These are phyloP conservation scores for Papilio machaon DNA, from an alignment of 1,140 invertebrate genomes.

Conservation along the genomic window DNA sequence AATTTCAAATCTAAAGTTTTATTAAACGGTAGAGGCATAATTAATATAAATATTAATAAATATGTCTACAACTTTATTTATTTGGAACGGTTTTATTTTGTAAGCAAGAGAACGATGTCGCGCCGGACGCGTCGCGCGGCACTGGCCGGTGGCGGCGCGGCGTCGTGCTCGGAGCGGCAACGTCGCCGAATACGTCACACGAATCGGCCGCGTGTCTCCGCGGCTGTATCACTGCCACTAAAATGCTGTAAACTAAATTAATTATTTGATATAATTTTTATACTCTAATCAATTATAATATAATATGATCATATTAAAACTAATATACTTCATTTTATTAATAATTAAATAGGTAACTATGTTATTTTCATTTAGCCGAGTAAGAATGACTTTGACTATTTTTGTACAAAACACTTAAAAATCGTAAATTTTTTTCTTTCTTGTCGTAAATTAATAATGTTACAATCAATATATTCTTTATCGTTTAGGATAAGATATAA, in stretches of 20 bases:
- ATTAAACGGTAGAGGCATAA: slow-evolving; percentile 65
- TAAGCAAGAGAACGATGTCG: slow-evolving; percentile 15
- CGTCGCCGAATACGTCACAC: slow-evolving; percentile 52
- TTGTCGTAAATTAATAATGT: neutral
- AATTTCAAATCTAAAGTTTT: slow-evolving; percentile 66
- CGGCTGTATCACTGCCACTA: neutral
- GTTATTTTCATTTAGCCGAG: neutral
- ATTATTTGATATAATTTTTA: neutral
- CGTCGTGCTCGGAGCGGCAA: slow-evolving; percentile 59
- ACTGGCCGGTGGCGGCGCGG: slow-evolving; percentile 41
- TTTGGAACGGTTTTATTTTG: neutral
- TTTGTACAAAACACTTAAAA: neutral
- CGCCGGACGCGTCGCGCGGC: slow-evolving; percentile 40
- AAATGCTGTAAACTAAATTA: neutral
- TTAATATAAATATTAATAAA: neutral
- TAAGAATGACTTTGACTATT: neutral
- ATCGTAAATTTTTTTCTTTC: neutral
- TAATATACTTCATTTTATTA: too few relatives aligned
- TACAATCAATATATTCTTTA: neutral
- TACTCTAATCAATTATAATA: neutral
- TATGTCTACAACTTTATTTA: neutral
- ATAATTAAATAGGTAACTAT: too few relatives aligned
- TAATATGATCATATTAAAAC: too few relatives aligned
- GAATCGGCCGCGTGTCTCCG: slow-evolving; percentile 10
- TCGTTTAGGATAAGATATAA: neutral